phyloP scores from a whole-genome alignment of 2,888 invertebrate genomes.

The Geophilus truncorum region DNA sequence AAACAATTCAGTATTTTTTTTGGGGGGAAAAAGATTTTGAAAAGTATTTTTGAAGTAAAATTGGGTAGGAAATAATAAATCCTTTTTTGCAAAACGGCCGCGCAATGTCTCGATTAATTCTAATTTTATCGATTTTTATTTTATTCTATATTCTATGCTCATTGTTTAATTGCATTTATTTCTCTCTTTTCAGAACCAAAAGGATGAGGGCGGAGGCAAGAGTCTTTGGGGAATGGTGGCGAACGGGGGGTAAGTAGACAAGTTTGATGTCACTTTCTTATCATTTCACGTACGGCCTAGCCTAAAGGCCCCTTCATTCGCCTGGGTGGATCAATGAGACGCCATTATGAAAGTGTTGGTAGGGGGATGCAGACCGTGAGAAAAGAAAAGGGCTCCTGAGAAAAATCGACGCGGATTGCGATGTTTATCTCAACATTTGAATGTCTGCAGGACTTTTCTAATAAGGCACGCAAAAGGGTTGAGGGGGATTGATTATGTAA shows the following conservation, averaged over 20 bases:
- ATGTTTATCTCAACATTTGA: neutral
- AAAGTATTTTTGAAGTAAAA: too few species aligned
- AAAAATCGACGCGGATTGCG: neutral
- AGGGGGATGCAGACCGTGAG: neutral
- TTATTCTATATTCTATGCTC: neutral
- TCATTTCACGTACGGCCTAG: neutral
- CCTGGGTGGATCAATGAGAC: neutral
- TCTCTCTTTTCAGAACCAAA: slow-evolving; percentile 19
- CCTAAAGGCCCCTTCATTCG: neutral
- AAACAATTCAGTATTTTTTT: too few species aligned
- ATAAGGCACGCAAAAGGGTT: neutral
- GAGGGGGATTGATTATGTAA: neutral
- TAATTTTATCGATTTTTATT: neutral
- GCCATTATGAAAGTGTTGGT: neutral
- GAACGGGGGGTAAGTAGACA: slow-evolving; percentile 23
- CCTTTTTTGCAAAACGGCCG: neutral
- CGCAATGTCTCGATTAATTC: neutral
- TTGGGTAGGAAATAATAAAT: too few species aligned
- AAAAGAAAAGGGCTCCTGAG: neutral
- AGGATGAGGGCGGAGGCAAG: slow-evolving; percentile 28
- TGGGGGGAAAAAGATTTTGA: too few species aligned
- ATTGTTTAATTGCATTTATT: neutral
- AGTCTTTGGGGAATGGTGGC: slow-evolving; percentile 28
- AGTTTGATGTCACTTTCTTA: slow-evolving; percentile 6
- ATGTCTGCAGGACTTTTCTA: neutral